A percentile compares a stretch with the other conserved stretches of the same genome.
These are phyloP conservation scores for Potamarius usumacintae DNA, from an alignment of 2,113 vertebrate genomes.

Conservation along the genomic window DNA sequence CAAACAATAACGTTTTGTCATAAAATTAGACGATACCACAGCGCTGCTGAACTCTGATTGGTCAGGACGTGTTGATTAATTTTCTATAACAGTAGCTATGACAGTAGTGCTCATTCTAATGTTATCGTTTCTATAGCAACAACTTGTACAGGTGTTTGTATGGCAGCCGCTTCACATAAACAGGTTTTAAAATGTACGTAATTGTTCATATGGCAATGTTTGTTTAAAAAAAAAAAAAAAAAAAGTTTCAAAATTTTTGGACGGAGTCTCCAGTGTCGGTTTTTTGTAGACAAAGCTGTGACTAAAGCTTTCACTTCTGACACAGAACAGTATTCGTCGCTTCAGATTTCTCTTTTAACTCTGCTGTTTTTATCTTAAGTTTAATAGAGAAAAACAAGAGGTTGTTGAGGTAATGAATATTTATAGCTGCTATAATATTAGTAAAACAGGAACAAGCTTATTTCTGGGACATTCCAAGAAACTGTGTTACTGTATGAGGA, in stretches of 20 bases:
- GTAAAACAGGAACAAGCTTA: too few species aligned
- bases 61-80: neutral
- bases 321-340: neutral
- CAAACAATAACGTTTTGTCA: neutral
- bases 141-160: neutral
- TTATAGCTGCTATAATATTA: neutral
- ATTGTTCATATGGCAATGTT: neutral
- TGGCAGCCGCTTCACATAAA: neutral
- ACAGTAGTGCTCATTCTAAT: neutral
- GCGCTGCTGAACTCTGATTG: neutral
- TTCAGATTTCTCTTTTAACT: neutral
- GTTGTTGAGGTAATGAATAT: neutral
- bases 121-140: neutral
- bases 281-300: neutral
- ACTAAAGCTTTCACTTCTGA: neutral
- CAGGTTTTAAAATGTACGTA: neutral
- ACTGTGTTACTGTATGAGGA: neutral
- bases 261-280: neutral
- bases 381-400: neutral
- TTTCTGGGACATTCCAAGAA: neutral
- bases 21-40: neutral
- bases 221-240: neutral
- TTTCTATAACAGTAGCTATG: neutral
- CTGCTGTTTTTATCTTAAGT: neutral
- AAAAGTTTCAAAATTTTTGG: neutral